Evolutionary conservation across 2,888 invertebrate species (phyloP).

Genomic region (Alentia gelatinosa): DNA sequence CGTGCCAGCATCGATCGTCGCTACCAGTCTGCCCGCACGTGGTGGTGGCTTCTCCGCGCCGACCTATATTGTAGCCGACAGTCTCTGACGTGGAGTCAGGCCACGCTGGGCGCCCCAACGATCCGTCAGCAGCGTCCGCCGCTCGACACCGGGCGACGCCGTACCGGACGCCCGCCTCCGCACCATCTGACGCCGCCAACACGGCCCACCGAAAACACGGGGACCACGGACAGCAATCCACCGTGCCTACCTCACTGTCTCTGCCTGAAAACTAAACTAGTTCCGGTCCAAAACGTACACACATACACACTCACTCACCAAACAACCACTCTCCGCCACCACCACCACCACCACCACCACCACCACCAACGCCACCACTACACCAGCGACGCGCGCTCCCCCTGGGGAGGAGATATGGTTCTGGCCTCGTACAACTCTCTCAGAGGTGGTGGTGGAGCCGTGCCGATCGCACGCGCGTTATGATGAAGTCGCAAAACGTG

Average conservation of each 20-base stretch:
- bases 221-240: neutral
- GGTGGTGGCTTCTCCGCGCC: constrained; percentile 1
- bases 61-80: constrained; percentile 38
- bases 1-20: constrained; percentile 20
- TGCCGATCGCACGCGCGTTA: neutral
- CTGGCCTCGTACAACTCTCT: neutral
- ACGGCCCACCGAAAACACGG: neutral
- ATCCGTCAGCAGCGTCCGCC: neutral
- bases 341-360: neutral
- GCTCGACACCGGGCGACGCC: neutral
- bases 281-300: constrained; percentile 31
- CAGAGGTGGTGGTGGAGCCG: constrained; percentile 7
- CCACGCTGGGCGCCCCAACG: neutral
- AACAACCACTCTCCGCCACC: neutral
- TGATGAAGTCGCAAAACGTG: constrained; percentile 42
- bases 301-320: neutral
- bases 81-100: neutral
- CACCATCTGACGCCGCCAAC: neutral
- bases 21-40: constrained; percentile 12
- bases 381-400: constrained; percentile 21
- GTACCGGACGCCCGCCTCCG: neutral
- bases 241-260: neutral
- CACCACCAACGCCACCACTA: neutral
- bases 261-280: constrained; percentile 32
- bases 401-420: constrained; percentile 26